Evolutionary conservation across 2,888 invertebrate genomes (phyloP).

Genomic region (Shargacucullia verbasci): DNA sequence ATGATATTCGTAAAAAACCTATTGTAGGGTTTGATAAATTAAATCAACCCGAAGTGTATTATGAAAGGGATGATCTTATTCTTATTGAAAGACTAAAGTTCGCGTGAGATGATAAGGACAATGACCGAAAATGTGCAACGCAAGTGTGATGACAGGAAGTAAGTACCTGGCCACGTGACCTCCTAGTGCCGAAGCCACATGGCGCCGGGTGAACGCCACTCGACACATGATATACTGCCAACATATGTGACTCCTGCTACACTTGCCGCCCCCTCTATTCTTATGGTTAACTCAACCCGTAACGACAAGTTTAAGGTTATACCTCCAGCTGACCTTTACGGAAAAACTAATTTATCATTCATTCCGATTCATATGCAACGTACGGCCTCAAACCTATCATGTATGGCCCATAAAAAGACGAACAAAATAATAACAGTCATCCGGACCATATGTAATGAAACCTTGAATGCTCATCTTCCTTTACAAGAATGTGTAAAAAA

Average conservation of each 20-base stretch:
- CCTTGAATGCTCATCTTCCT: slow-evolving; percentile 3
- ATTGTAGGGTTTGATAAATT: slow-evolving; percentile 62
- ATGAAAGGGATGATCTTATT: slow-evolving; percentile 22
- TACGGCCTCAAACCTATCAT: slow-evolving; percentile 17
- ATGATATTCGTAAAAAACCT: slow-evolving; percentile 34
- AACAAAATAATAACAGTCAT: slow-evolving; percentile 19
- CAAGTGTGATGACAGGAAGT: slow-evolving; percentile 74
- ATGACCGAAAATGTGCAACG: slow-evolving; percentile 67
- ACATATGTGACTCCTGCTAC: slow-evolving; percentile 72
- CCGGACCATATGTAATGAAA: slow-evolving; percentile 1
- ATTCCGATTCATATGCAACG: slow-evolving; percentile 19
- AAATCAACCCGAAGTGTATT: slow-evolving; percentile 56
- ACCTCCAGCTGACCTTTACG: slow-evolving; percentile 62
- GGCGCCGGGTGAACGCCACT: slow-evolving; percentile 75
- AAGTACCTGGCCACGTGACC: slow-evolving; percentile 80
- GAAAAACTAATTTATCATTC: slow-evolving; percentile 28
- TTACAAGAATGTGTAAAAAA: neutral
- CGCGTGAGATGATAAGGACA: slow-evolving; percentile 49
- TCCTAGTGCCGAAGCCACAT: slow-evolving; percentile 72
- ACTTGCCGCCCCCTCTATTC: slow-evolving; percentile 64
- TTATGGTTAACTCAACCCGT: slow-evolving; percentile 48
- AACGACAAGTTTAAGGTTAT: slow-evolving; percentile 68
- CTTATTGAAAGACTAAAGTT: slow-evolving; percentile 31
- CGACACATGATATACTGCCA: slow-evolving; percentile 70
- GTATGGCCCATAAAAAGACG: slow-evolving; percentile 3